Conservation (phyloP, 2,888 invertebrate species). For the Chloroclysta siterata region DNA sequence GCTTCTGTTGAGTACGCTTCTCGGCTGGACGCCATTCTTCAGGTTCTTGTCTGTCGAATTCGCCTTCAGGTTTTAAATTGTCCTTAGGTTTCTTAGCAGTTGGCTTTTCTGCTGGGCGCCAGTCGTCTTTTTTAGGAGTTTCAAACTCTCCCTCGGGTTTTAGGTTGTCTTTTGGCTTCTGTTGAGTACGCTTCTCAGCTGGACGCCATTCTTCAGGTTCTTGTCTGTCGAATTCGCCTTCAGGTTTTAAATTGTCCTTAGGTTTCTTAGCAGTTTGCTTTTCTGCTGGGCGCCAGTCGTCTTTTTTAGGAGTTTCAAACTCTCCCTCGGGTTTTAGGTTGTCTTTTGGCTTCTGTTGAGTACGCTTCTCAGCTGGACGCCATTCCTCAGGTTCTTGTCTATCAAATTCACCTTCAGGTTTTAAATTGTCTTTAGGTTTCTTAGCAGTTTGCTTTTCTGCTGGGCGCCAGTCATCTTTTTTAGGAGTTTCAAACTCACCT, state of each 20-base stretch:
- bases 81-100: slow-evolving; percentile 76
- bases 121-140: slow-evolving; percentile 60
- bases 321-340: slow-evolving; percentile 87
- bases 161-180: slow-evolving; percentile 62
- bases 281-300: slow-evolving; percentile 69
- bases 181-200: slow-evolving; percentile 73
- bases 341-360: slow-evolving; percentile 64
- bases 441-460: slow-evolving; percentile 76
- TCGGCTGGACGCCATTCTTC: slow-evolving; percentile 71
- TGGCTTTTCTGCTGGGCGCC: slow-evolving; percentile 69
- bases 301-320: slow-evolving; percentile 70
- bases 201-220: slow-evolving; percentile 72
- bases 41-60: slow-evolving; percentile 78
- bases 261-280: slow-evolving; percentile 42
- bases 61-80: slow-evolving; percentile 75
- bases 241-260: slow-evolving; percentile 80
- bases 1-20: slow-evolving; percentile 53
- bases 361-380: slow-evolving; percentile 69
- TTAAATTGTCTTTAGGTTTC: slow-evolving; percentile 75
- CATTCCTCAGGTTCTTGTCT: slow-evolving; percentile 65
- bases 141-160: slow-evolving; percentile 85
- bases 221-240: slow-evolving; percentile 83
- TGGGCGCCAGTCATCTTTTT: slow-evolving; percentile 72
- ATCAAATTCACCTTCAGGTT: slow-evolving; percentile 58
- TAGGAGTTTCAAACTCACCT: slow-evolving; percentile 63